Base-by-base conservation (phyloP, 2,113 vertebrate species). In the Balaenoptera acutorostrata region DNA sequence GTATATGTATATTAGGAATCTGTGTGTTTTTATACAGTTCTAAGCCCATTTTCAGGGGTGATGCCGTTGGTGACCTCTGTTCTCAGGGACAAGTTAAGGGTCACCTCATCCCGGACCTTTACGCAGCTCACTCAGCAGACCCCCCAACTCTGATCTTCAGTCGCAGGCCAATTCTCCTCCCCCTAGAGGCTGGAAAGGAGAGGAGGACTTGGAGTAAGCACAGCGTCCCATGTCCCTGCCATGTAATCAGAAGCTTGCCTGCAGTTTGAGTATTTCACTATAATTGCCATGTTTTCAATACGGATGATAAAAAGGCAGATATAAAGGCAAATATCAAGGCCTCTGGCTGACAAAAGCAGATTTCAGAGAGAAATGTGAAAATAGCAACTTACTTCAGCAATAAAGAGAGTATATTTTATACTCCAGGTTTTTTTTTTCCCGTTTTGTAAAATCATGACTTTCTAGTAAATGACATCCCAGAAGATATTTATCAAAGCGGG, bases 401-500 rank as follows among this genome's bases (percentile, higher is more conserved):
- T 98, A 98, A 98, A 98, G 96, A 96, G 86, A 97, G 95, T 98
- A 96, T 98, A 98, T 98, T 99, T 98, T 98, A 98, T 98, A 98
- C 96, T 96, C 93, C 80, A 96, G 86, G 49, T 92, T 98, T 98
- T 98, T 94, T 94, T 98, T 98, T 94, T 95, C 98, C 95, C 95
- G 93, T 98, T 97, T 98, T 98, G 97, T 98, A 98, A 98, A 99
- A 99, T 98, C 98, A 98, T 98, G 98, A 98, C 98, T 98, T 98
- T 98, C 98, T 98, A 98, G 98, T 98, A 98, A 99, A 98, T 99
- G 98, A 98, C 98, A 99, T 99, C 98, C 98, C 98, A 98, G 97
- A 99, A 99, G 99, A 98, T 99, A 98, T 99, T 99, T 99, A 99
- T 99, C 98, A 99, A 99, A 99, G 98, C 97, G 96, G 82, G 96